A percentile compares a stretch with the other conserved stretches of the same genome.
Conservation (phyloP, 2,888 invertebrate species). For the Cactoblastis cactorum region DNA sequence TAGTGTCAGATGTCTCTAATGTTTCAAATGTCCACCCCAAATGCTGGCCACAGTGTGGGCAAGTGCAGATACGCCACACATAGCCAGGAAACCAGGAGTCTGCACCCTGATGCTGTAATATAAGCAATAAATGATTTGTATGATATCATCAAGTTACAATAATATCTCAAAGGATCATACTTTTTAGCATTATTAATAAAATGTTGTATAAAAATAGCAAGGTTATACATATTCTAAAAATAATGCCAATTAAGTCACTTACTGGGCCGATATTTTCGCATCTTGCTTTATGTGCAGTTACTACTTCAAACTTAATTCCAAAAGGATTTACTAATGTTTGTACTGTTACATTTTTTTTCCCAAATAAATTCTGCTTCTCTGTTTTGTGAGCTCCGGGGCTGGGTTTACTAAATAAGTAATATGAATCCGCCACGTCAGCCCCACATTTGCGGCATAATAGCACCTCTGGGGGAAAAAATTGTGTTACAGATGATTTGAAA, state of each 20-base stretch:
- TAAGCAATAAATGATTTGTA: too few relatives aligned
- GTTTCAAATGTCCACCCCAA: conserved; percentile 82
- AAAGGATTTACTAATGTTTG: conserved; percentile 78
- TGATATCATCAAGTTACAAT: too few relatives aligned
- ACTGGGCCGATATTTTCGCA: conserved; percentile 76
- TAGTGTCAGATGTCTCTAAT: conserved; percentile 28
- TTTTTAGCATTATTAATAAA: too few relatives aligned
- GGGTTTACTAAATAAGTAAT: conserved; percentile 69
- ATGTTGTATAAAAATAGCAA: too few relatives aligned
- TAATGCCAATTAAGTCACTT: too few relatives aligned
- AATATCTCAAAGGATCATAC: too few relatives aligned
- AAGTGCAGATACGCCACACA: conserved; percentile 81
- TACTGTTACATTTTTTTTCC: conserved; percentile 71
- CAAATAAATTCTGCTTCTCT: conserved; percentile 75
- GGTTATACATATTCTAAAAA: too few relatives aligned
- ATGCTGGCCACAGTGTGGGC: conserved; percentile 80
- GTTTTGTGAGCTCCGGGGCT: conserved; percentile 70
- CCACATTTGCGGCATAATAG: conserved; percentile 80
- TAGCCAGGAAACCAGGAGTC: conserved; percentile 84
- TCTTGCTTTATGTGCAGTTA: conserved; percentile 73
- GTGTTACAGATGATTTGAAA: too few relatives aligned
- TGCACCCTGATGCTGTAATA: conserved; percentile 70
- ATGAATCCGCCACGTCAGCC: conserved; percentile 76
- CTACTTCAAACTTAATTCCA: conserved; percentile 74
- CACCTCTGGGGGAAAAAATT: conserved; percentile 68